phyloP scores from a whole-genome alignment of 2,888 invertebrate genomes.

The Polyploca ridens region DNA sequence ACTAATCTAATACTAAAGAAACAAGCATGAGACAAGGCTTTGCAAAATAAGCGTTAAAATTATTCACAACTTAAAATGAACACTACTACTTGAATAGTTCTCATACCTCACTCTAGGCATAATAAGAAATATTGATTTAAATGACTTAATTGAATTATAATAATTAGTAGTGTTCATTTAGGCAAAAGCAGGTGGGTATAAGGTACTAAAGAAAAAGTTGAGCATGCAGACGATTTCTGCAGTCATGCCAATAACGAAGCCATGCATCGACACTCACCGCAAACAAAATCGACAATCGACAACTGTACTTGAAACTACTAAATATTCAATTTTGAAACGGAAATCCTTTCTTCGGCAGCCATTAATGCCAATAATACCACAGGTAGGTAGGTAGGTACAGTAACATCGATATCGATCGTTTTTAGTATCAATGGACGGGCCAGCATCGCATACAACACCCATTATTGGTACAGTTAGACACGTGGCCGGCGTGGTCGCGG shows the following conservation, averaged over 20 bases:
- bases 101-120: conserved; percentile 4
- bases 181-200: conserved; percentile 62
- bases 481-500: conserved; percentile 51
- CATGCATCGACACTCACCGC: conserved; percentile 76
- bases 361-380: conserved; percentile 73
- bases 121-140: conserved; percentile 12
- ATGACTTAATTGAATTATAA: conserved; percentile 13
- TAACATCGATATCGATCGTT: conserved; percentile 78
- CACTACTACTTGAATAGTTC: conserved; percentile 36
- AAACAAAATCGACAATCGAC: conserved; percentile 79
- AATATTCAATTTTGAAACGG: conserved; percentile 71
- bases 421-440: conserved; percentile 67
- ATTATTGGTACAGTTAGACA: conserved; percentile 65
- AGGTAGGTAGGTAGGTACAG: conserved; percentile 56
- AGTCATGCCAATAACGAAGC: conserved; percentile 55
- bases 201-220: conserved; percentile 36
- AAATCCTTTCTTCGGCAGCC: conserved; percentile 82
- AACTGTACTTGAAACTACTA: conserved; percentile 78
- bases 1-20: conserved; percentile 21
- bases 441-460: conserved; percentile 82
- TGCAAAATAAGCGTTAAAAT: conserved; percentile 36
- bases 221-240: conserved; percentile 45
- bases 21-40: conserved; percentile 54
- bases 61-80: conserved; percentile 49
- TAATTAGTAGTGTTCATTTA: conserved; percentile 55